These are phyloP conservation scores for Hyaena hyaena DNA, from an alignment of 2,113 vertebrate species.

Conservation along the genomic window DNA sequence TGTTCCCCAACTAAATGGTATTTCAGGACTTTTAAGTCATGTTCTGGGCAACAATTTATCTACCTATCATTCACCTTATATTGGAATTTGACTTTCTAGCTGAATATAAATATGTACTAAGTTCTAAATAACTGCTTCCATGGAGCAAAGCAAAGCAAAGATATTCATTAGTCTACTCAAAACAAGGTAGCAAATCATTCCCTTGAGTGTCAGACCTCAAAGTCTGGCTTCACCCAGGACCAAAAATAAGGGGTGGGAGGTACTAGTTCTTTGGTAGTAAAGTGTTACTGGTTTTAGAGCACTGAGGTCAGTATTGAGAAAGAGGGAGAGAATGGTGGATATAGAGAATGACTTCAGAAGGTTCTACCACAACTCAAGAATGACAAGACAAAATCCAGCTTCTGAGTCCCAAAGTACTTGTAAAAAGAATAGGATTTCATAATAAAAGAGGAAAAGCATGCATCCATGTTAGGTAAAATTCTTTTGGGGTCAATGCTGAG, in stretches of 20 bases:
- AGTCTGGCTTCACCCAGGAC: neutral
- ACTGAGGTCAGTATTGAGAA: neutral
- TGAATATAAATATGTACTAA: constrained; percentile 1
- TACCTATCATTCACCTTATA: neutral
- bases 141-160: neutral
- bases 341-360: neutral
- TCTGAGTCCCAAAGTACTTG: neutral
- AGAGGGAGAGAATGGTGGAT: neutral
- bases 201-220: neutral
- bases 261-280: neutral
- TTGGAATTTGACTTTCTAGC: constrained; percentile 5
- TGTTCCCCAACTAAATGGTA: neutral
- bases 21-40: neutral
- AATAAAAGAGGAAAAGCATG: constrained; percentile 32
- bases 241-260: neutral
- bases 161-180: neutral
- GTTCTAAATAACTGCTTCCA: neutral
- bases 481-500: neutral
- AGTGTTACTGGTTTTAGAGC: neutral
- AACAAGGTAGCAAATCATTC: neutral
- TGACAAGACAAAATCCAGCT: neutral
- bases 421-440: neutral
- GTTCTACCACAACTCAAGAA: neutral
- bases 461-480: constrained; percentile 3
- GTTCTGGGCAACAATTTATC: neutral